Conservation (phyloP, 35 echinoderm and acorn worm species). For the Patiria miniata region DNA sequence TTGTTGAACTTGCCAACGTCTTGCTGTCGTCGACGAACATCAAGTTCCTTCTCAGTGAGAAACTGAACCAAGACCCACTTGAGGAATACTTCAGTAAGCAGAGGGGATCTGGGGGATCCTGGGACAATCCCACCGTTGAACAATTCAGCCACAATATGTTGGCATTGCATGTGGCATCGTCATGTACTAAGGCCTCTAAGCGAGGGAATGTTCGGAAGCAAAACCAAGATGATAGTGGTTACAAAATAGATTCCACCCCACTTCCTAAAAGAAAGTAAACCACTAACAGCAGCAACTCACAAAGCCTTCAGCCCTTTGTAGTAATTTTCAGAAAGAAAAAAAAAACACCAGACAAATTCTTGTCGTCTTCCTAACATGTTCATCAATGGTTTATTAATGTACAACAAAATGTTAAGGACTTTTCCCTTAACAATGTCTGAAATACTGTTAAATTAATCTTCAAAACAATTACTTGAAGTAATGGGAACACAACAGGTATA, state of each 20-base stretch:
- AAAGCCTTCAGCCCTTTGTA: too few relatives aligned
- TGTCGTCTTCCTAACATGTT: background rate
- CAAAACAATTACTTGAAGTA: too few relatives aligned
- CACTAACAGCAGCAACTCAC: background rate
- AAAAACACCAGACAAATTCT: background rate
- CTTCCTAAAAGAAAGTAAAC: background rate
- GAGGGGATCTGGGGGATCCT: conserved; percentile 24
- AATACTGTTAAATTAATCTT: background rate
- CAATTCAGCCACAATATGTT: conserved; percentile 33
- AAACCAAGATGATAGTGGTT: background rate
- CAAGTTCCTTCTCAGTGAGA: conserved; percentile 54
- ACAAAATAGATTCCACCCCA: background rate
- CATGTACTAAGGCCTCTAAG: background rate
- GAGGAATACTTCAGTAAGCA: conserved; percentile 60
- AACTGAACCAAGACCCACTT: conserved; percentile 57
- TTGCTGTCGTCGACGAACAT: conserved; percentile 21
- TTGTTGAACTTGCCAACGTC: conserved; percentile 21
- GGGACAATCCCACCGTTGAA: conserved; percentile 51
- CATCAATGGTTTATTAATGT: background rate
- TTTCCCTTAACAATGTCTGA: background rate
- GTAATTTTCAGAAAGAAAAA: background rate
- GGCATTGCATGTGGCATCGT: conserved; percentile 4
- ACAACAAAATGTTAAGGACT: background rate
- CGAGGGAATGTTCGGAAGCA: background rate
- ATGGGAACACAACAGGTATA: too few relatives aligned